These are phyloP conservation scores for Bursaphelenchus mucronatus DNA, from an alignment of 1,140 invertebrate genomes.

Conservation along the genomic window DNA sequence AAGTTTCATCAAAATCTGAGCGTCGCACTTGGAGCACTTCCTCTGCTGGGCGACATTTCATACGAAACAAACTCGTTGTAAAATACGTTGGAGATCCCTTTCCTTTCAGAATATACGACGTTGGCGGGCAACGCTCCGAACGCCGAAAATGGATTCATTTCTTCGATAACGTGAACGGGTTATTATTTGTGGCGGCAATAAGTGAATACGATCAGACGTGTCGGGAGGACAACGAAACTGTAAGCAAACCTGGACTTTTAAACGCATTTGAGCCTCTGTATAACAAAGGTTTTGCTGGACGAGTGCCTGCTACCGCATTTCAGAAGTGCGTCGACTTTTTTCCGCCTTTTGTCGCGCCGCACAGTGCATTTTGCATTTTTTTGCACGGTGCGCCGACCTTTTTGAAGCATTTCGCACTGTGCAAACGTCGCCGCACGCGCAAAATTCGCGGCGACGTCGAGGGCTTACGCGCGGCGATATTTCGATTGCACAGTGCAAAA, in stretches of 20 bases:
- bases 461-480: too few relatives aligned
- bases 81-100: too few relatives aligned
- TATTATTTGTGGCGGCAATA: conserved; percentile 52
- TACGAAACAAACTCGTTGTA: background rate
- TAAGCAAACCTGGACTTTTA: conserved; percentile 19
- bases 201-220: conserved; percentile 47
- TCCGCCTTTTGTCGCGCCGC: too few relatives aligned
- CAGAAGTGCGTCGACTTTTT: background rate
- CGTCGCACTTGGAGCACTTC: too few relatives aligned
- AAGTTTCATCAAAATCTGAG: too few relatives aligned
- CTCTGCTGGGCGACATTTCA: too few relatives aligned
- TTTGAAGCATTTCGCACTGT: too few relatives aligned
- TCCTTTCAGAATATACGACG: conserved; percentile 62
- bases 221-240: conserved; percentile 36
- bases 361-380: too few relatives aligned
- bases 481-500: too few relatives aligned
- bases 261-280: background rate
- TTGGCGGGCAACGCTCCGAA: conserved; percentile 66
- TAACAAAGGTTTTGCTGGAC: conserved; percentile 12
- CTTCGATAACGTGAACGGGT: conserved; percentile 55
- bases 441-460: too few relatives aligned
- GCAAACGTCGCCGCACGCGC: too few relatives aligned
- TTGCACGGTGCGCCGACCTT: too few relatives aligned
- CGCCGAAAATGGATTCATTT: conserved; percentile 66
- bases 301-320: conserved; percentile 22